A percentile compares a stretch with the other conserved stretches of the same genome.
Conservation (phyloP, 2,113 vertebrate genomes). For the Tricholaema leucomelas region DNA sequence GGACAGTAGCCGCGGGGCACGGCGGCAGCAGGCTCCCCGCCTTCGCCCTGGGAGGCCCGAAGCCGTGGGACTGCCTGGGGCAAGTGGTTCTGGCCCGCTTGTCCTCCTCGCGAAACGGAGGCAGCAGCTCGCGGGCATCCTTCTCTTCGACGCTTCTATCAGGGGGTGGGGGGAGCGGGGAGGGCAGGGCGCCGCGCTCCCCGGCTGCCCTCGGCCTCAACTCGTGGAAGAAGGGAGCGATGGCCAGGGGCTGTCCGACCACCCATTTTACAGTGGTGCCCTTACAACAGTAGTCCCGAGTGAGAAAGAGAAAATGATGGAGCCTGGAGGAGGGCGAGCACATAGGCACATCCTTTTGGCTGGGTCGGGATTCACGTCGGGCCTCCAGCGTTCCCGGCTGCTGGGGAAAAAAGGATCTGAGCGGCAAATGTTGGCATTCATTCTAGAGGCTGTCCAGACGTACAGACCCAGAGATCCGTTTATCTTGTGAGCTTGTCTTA, state of each 20-base stretch:
- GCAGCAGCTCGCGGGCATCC: background rate
- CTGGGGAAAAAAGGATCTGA: background rate
- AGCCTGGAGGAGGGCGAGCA: background rate
- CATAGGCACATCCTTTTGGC: background rate
- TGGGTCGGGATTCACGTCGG: background rate
- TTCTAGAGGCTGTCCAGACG: background rate
- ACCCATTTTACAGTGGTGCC: background rate
- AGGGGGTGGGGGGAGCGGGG: background rate
- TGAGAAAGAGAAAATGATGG: background rate
- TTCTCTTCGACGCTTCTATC: background rate
- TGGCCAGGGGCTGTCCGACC: too few relatives aligned
- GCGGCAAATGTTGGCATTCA: fast-evolving
- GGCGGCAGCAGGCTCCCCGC: background rate
- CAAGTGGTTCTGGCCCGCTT: background rate
- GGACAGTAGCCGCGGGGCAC: background rate
- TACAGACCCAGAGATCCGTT: background rate
- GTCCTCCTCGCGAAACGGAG: background rate
- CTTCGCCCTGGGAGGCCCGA: background rate
- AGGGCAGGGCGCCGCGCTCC: background rate
- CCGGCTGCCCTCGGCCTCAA: background rate
- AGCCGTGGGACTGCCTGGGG: background rate
- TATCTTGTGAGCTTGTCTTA: background rate
- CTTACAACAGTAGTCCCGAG: background rate
- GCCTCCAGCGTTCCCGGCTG: background rate
- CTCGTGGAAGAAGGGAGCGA: background rate